phyloP scores from a whole-genome alignment of 1,140 invertebrate genomes.

The Trichoplusia ni region DNA sequence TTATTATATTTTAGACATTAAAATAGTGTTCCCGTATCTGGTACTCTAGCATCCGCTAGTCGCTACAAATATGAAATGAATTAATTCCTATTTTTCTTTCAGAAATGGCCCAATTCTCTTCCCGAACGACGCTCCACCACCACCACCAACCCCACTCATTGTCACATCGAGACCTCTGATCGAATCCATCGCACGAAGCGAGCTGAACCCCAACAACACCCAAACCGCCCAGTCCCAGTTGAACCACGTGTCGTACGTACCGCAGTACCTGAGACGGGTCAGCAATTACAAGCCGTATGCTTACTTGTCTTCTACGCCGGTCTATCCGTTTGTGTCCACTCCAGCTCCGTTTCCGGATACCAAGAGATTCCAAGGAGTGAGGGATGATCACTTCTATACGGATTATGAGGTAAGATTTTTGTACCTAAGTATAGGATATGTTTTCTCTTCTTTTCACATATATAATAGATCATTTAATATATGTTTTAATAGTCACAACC shows the following conservation, averaged over 20 bases:
- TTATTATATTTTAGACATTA: too few relatives aligned
- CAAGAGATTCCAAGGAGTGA: constrained; percentile 42
- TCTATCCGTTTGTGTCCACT: not conserved
- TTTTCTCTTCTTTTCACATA: too few relatives aligned
- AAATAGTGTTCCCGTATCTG: too few relatives aligned
- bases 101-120: constrained; percentile 77
- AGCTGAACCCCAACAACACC: constrained; percentile 53
- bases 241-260: constrained; percentile 33
- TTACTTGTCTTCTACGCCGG: constrained; percentile 10
- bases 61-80: too few relatives aligned
- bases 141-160: constrained; percentile 61
- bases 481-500: too few relatives aligned
- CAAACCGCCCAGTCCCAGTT: constrained; percentile 40
- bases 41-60: too few relatives aligned
- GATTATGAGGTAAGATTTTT: constrained; percentile 62
- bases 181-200: constrained; percentile 67
- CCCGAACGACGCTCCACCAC: constrained; percentile 60
- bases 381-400: constrained; percentile 41
- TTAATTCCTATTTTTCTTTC: constrained; percentile 41
- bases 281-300: constrained; percentile 38
- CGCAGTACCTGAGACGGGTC: constrained; percentile 32
- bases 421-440: too few relatives aligned
- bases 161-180: constrained; percentile 69
- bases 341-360: constrained; percentile 31
- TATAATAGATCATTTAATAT: not conserved